A percentile compares a stretch with the other conserved stretches of the same genome.
Evolutionary conservation across 1,140 invertebrate genomes (phyloP).

Genomic region (Sminthurides bifidus): DNA sequence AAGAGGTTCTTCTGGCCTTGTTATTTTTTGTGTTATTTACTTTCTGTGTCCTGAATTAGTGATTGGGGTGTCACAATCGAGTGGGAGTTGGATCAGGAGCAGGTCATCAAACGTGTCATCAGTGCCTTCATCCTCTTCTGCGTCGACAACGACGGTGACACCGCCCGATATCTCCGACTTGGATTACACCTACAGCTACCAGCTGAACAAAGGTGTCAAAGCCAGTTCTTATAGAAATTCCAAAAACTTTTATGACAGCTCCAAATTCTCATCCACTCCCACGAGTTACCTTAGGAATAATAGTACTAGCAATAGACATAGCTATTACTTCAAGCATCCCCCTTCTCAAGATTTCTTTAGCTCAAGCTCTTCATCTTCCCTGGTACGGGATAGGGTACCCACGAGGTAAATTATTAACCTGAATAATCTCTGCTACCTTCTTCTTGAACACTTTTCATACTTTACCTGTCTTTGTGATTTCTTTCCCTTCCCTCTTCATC

Average conservation of each 20-base stretch:
- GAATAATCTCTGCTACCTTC: neutral
- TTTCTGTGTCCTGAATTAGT: neutral
- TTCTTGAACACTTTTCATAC: neutral
- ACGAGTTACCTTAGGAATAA: neutral
- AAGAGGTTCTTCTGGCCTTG: neutral
- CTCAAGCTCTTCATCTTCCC: neutral
- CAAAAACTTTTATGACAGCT: conserved; percentile 12
- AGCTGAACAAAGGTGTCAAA: conserved; percentile 28
- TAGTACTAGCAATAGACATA: neutral
- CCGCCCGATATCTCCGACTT: conserved; percentile 11
- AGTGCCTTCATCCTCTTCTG: no score
- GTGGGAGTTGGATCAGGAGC: neutral
- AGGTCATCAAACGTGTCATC: neutral
- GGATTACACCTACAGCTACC: conserved; percentile 29
- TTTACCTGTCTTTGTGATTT: neutral
- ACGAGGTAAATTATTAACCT: neutral
- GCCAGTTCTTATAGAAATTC: conserved; percentile 8
- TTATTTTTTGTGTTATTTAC: neutral
- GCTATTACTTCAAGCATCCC: neutral
- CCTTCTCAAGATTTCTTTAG: conserved; percentile 2
- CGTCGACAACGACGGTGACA: no score
- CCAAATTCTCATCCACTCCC: neutral
- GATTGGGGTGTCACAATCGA: neutral
- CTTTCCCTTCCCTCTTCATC: no score
- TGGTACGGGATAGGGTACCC: neutral